Percentiles rank a stretch among this genome's conserved stretches.
These are phyloP conservation scores for Falco biarmicus DNA, from an alignment of 2,797 vertebrate species.

Conservation along the genomic window DNA sequence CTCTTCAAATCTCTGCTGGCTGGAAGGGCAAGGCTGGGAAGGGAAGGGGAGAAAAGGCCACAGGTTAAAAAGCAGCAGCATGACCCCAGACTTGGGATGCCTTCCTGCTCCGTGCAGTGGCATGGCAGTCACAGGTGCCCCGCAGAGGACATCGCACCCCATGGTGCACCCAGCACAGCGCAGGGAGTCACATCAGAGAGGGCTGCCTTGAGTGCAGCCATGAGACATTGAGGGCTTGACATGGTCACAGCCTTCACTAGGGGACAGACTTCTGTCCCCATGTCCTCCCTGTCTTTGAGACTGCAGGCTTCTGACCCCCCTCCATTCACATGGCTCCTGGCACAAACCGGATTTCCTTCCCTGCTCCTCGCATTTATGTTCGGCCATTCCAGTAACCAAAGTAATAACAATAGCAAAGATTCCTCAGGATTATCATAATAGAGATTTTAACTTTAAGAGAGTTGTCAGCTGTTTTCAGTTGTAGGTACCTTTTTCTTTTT, in stretches of 20 bases:
- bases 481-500: neutral
- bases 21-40: neutral
- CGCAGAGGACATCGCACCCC: neutral
- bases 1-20: neutral
- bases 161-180: neutral
- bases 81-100: neutral
- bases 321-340: rapidly evolving
- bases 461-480: neutral
- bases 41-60: neutral
- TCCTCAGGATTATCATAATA: neutral
- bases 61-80: neutral
- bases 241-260: neutral
- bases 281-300: neutral
- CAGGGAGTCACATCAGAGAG: rapidly evolving
- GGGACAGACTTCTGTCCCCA: neutral
- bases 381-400: neutral
- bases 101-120: neutral
- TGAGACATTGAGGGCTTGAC: neutral
- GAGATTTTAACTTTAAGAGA: neutral
- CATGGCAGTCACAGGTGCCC: rapidly evolving
- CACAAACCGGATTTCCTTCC: neutral
- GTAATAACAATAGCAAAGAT: neutral
- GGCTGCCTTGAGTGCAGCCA: neutral
- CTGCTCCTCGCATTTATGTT: neutral
- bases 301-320: neutral